phyloP scores from a whole-genome alignment of 2,113 vertebrate species.

The Petromus typicus region DNA sequence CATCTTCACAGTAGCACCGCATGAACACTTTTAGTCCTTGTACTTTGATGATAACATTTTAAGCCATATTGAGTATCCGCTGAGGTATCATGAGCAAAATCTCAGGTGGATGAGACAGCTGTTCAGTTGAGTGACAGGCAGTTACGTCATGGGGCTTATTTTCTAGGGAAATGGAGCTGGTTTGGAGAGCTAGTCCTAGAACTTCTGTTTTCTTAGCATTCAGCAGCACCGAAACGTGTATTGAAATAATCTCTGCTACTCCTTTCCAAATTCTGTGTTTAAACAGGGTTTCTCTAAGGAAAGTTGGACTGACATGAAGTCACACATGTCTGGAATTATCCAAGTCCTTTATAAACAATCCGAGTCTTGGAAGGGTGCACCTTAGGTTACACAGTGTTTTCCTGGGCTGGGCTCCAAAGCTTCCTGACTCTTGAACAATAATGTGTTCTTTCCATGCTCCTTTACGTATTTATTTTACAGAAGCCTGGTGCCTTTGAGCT shows the following conservation, averaged over 20 bases:
- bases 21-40: not conserved
- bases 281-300: constrained; percentile 53
- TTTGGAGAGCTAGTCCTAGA: not conserved
- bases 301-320: constrained; percentile 48
- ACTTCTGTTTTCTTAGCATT: not conserved
- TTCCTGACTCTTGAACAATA: constrained; percentile 74
- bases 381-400: constrained; percentile 60
- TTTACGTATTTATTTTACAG: constrained; percentile 55
- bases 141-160: not conserved
- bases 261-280: not conserved
- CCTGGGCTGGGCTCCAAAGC: constrained; percentile 73
- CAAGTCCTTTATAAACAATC: constrained; percentile 53
- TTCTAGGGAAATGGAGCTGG: not conserved
- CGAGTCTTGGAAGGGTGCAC: constrained; percentile 55
- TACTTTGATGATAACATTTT: not conserved
- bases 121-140: not conserved
- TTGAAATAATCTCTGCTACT: not conserved
- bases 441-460: constrained; percentile 63
- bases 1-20: not conserved
- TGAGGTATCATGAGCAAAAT: not conserved
- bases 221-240: not conserved
- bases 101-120: not conserved
- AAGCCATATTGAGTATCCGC: not conserved
- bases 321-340: constrained; percentile 66
- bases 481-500: constrained; percentile 45